phyloP scores from a whole-genome alignment of 2,113 vertebrate genomes.

The Anguilla rostrata region DNA sequence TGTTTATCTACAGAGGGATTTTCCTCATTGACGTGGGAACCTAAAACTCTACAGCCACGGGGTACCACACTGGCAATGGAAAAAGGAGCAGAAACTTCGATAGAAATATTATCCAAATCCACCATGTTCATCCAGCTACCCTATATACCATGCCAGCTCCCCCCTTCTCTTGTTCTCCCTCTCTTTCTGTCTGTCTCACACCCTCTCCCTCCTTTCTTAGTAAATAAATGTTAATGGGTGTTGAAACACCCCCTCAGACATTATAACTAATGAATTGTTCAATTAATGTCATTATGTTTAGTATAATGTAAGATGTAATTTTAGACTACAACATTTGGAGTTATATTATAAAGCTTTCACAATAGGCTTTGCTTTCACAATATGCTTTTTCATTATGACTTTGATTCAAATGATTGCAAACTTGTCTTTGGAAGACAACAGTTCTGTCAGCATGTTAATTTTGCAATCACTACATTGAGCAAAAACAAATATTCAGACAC shows the following conservation, averaged over 20 bases:
- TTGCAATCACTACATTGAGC: not conserved
- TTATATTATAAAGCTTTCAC: too few relatives aligned
- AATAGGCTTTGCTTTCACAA: too few relatives aligned
- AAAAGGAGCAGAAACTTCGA: not conserved
- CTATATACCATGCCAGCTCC: too few relatives aligned
- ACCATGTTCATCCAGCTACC: too few relatives aligned
- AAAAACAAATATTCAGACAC: too few relatives aligned
- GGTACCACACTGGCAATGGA: not conserved
- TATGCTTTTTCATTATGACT: not conserved
- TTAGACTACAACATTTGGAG: too few relatives aligned
- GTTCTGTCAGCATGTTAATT: not conserved
- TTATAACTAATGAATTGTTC: not conserved
- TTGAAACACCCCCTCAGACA: not conserved
- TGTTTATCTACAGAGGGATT: too few relatives aligned
- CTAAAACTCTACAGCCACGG: too few relatives aligned
- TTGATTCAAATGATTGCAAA: not conserved
- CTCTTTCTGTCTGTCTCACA: not conserved
- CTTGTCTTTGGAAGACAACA: not conserved
- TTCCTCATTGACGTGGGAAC: not conserved
- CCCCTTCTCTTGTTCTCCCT: too few relatives aligned
- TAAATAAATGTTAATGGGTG: not conserved
- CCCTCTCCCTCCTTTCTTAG: not conserved
- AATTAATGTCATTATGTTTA: too few relatives aligned
- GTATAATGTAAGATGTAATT: too few relatives aligned
- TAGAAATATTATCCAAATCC: too few relatives aligned